phyloP scores from a whole-genome alignment of 2,888 invertebrate species.

The Melanotus villosus region DNA sequence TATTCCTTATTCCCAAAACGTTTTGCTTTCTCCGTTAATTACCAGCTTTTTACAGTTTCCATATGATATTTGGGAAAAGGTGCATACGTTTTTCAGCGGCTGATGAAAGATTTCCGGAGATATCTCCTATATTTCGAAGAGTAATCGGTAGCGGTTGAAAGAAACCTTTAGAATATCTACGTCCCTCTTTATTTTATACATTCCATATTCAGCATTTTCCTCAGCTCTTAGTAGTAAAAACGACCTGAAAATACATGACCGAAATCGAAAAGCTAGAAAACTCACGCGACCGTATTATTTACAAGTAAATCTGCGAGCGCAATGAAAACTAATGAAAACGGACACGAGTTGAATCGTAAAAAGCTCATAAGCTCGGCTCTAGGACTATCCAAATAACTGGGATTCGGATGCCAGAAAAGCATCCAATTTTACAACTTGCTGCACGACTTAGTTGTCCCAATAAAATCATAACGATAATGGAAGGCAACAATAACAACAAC shows the following conservation, averaged over 20 bases:
- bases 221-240: background rate
- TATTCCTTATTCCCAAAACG: no score
- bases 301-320: constrained; percentile 43
- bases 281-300: constrained; percentile 38
- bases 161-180: no score
- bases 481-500: constrained; percentile 24
- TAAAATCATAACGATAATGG: constrained; percentile 55
- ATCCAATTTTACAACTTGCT: constrained; percentile 51
- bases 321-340: constrained; percentile 47
- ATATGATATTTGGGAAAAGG: no score
- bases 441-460: constrained; percentile 52
- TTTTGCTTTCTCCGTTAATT: no score
- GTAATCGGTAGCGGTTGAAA: no score
- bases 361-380: constrained; percentile 35
- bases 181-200: background rate
- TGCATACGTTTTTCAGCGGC: no score
- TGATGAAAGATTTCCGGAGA: no score
- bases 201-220: constrained; percentile 2
- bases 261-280: constrained; percentile 25
- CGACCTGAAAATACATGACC: constrained; percentile 6
- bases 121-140: no score
- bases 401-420: constrained; percentile 48
- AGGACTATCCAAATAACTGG: constrained; percentile 44
- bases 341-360: constrained; percentile 44
- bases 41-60: no score